Base-by-base conservation (phyloP, 2,797 vertebrate genomes). In the Enteromius argenteus region DNA sequence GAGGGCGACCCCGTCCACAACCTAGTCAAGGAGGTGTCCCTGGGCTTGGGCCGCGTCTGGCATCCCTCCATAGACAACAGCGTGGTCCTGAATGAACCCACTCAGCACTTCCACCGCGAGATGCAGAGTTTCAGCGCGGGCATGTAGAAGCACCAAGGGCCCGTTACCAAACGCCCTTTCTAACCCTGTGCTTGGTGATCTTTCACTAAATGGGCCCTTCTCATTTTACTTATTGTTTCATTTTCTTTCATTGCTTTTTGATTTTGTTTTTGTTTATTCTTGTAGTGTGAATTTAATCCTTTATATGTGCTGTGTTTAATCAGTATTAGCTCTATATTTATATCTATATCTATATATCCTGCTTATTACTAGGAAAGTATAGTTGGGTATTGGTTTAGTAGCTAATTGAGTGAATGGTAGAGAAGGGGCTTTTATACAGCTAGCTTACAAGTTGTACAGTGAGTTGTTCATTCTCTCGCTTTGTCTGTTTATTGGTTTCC, bases 21-120 rank as follows among this genome's bases (percentile, higher is more conserved):
- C 92, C 96, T 99, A 88, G 96, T 99, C 87, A 98, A 99, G 92
- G 97, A 99, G 94, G 98, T 99, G 44, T 99, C 98, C 21, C 95
- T 97, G 32, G 97, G 97, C 76, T 95, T 99, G 56, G 95, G 96
- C 80, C 97, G 97, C 0, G 96, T 96, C 86, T 99, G 98, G 98
- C 97, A 97, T 0, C 97, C 97, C 0, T 96, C 97, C 91, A 94
- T 98, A 94, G 98, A 99, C 95, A 96, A 96, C 87, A 96, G 95
- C 93, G 92, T 96, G 90, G 96, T 98, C 92, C 95, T 98, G 95
- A 96, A 95, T 62, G 98, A 99, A 92, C 97, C 98, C 91, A 97
- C 97, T 89, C 97, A 96, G 91, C 97, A 98, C 94, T 99, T 99
- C 90, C 97, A 99, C 93, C 95, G 95, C 77, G 97, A 99, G 95